These are phyloP conservation scores for Muntiacus reevesi DNA, from an alignment of 2,113 vertebrate species.

Conservation along the genomic window DNA sequence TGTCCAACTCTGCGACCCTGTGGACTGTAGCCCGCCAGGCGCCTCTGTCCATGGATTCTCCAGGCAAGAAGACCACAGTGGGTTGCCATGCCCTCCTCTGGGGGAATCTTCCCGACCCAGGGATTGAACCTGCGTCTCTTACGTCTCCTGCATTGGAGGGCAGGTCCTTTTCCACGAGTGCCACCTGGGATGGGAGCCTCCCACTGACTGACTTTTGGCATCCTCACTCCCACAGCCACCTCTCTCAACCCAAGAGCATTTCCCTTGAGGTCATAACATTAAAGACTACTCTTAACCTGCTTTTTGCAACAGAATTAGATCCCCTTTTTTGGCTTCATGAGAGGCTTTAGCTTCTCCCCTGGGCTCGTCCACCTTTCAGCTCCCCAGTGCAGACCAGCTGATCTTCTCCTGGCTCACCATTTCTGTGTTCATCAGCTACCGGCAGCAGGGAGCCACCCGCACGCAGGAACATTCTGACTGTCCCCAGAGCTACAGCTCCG, in stretches of 20 bases:
- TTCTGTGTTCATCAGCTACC: not conserved
- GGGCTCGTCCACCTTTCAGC: not conserved
- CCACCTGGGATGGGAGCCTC: not conserved
- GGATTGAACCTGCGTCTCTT: not conserved
- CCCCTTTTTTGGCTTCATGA: not conserved
- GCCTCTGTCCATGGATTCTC: not conserved
- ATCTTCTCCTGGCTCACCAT: not conserved
- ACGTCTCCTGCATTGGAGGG: not conserved
- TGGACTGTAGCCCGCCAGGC: not conserved
- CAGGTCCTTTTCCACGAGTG: not conserved
- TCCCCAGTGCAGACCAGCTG: not conserved
- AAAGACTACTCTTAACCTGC: not conserved
- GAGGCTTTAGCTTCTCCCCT: not conserved
- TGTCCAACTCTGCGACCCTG: not conserved
- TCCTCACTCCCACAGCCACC: not conserved
- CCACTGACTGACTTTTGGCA: not conserved
- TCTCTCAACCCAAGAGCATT: not conserved
- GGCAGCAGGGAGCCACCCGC: not conserved
- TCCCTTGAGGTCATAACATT: not conserved
- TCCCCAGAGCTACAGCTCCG: not conserved
- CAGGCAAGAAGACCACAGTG: not conserved
- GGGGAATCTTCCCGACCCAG: not conserved
- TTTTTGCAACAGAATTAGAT: not conserved
- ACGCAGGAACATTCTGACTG: not conserved
- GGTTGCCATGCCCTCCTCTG: not conserved